phyloP scores from a whole-genome alignment of 2,888 invertebrate species.

The Cenopis cana region DNA sequence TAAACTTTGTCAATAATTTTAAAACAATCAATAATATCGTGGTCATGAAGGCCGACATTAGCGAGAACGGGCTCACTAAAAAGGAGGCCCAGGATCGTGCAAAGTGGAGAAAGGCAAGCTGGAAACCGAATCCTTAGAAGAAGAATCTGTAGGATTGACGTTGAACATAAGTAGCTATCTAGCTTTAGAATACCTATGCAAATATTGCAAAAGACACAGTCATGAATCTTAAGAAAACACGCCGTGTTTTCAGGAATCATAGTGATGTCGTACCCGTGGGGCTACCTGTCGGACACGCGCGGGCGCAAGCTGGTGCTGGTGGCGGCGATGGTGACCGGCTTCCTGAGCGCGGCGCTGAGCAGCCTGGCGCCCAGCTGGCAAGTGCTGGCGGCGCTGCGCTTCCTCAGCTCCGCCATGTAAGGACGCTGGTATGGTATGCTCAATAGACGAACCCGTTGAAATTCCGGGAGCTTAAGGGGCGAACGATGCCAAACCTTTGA shows the following conservation, averaged over 20 bases:
- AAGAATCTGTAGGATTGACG: too few species aligned
- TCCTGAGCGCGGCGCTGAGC: constrained; percentile 67
- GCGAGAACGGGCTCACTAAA: too few species aligned
- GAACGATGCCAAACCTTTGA: too few species aligned
- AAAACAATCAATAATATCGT: too few species aligned
- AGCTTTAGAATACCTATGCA: not conserved
- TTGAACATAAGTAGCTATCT: too few species aligned
- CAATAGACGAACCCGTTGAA: too few species aligned
- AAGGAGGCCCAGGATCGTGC: too few species aligned
- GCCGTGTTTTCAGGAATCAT: constrained; percentile 64
- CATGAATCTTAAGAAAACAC: constrained; percentile 8
- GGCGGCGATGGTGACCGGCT: constrained; percentile 73
- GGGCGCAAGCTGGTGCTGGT: constrained; percentile 71
- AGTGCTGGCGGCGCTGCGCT: constrained; percentile 67
- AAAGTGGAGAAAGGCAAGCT: too few species aligned
- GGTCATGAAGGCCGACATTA: too few species aligned
- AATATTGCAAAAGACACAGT: not conserved
- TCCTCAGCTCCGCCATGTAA: constrained; percentile 73
- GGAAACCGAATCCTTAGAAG: too few species aligned
- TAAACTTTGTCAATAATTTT: too few species aligned
- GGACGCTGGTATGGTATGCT: constrained; percentile 47
- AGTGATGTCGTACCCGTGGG: constrained; percentile 77
- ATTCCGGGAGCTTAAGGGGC: too few species aligned
- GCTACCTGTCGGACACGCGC: constrained; percentile 73
- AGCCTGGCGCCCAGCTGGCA: constrained; percentile 75